Base-by-base conservation (phyloP, 2,888 invertebrate genomes). In the Drosophila vallismaia region DNA sequence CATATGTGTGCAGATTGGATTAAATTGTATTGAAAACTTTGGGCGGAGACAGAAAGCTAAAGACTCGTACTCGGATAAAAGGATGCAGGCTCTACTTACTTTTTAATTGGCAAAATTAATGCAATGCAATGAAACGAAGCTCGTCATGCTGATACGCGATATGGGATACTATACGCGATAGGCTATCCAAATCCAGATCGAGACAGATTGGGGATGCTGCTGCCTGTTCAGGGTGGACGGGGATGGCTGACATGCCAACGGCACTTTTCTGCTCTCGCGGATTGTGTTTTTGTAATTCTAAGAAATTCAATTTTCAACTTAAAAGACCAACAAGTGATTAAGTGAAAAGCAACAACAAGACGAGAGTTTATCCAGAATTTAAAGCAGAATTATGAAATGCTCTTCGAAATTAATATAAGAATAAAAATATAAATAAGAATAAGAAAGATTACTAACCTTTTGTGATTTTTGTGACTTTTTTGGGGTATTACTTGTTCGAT, bases 41-140 rank as follows among this genome's bases (percentile, higher is more conserved):
- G 19, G 19, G 19, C 19, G 19, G 19, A 19, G 19, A 19, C 19
- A 19, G 19, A 19, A 19, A 19, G 19, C 19, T 1, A 19, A 14
- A 19, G 19, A 2, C n/a, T n/a, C 2, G 19, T 19, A 19, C 19
- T 19, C 19, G 19, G 1, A 19, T 19, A 19, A 19, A 76, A 87
- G 84, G 86, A 84, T 86, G 83, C 84, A 87, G 80, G 88, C 84
- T 87, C 88, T 88, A 86, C 86, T 84, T 84, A 84, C 86, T 84
- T 84, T 84, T 84, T 87, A 84, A 84, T 84, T 84, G 88, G 84
- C 88, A 87, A 87, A 84, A 87, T 84, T 79, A 84, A 84, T 84
- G 84, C 88, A 84, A 84, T 86, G 88, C 86, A 88, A 86, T 87
- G 86, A 86, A 85, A 87, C 79, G 86, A 82, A 79, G 83, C 86